Evolutionary conservation across 2,113 vertebrate species (phyloP).

Genomic region (Abramis brama): DNA sequence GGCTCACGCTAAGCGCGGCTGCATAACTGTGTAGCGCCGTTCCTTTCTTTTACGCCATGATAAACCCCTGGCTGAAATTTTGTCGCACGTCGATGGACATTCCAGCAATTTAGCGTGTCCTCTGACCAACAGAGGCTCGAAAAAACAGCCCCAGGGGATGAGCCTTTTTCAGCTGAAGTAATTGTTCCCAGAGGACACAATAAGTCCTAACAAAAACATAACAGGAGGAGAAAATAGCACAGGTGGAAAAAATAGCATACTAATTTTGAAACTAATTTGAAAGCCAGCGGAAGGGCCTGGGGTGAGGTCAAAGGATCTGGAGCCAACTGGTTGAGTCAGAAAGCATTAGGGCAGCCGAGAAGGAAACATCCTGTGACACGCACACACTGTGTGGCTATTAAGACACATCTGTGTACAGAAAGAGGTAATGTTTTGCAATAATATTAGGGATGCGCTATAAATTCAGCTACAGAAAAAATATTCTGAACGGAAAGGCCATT

Average conservation of each 20-base stretch:
- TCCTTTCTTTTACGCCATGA: not conserved
- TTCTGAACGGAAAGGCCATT: not conserved
- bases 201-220: constrained; percentile 49
- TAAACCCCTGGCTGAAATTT: constrained; percentile 12
- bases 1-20: not conserved
- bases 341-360: constrained; percentile 40
- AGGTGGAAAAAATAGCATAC: constrained; percentile 52
- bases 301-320: constrained; percentile 56
- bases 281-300: constrained; percentile 45
- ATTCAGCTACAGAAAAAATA: not conserved
- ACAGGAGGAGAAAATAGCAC: constrained; percentile 36
- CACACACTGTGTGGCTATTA: constrained; percentile 17
- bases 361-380: constrained; percentile 45
- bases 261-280: constrained; percentile 59
- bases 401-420: constrained; percentile 42
- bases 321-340: constrained; percentile 49
- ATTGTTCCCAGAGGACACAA: constrained; percentile 56
- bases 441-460: not conserved
- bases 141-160: constrained; percentile 31
- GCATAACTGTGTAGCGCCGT: not conserved
- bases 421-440: constrained; percentile 4
- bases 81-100: constrained; percentile 25
- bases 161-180: constrained; percentile 39
- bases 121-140: constrained; percentile 39
- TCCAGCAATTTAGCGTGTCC: constrained; percentile 46